These are phyloP conservation scores for Deilephila porcellus DNA, from an alignment of 2,888 invertebrate genomes.

Conservation along the genomic window DNA sequence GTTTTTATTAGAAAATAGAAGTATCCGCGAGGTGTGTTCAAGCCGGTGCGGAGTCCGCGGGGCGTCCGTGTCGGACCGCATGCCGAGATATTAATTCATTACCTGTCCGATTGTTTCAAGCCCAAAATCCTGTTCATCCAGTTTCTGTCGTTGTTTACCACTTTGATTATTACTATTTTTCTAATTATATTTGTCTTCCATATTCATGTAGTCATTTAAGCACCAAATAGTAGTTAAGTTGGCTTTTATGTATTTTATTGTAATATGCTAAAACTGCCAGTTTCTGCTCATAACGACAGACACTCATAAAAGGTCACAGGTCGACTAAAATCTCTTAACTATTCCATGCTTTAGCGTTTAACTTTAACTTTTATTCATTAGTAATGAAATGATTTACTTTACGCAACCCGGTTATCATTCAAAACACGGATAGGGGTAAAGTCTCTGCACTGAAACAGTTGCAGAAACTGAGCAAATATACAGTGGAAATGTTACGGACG, in stretches of 20 bases:
- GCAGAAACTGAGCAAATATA: constrained; percentile 1
- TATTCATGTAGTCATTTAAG: neutral
- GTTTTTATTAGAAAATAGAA: neutral
- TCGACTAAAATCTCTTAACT: no score
- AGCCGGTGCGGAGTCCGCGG: neutral
- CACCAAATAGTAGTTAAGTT: neutral
- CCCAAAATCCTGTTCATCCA: neutral
- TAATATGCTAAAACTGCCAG: neutral
- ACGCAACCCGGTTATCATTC: no score
- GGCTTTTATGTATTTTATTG: no score
- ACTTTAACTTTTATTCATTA: no score
- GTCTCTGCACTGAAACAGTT: no score
- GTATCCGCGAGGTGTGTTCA: neutral
- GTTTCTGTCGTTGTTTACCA: neutral
- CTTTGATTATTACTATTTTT: neutral
- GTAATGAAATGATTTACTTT: no score
- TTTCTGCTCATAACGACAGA: neutral
- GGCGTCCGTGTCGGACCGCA: neutral
- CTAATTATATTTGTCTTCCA: neutral
- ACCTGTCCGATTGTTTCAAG: neutral
- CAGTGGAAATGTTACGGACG: neutral
- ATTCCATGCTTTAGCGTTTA: no score
- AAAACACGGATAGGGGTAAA: no score
- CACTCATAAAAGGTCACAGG: no score
- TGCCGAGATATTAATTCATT: neutral